These are phyloP conservation scores for Crotalus helleri DNA, from an alignment of 2,113 vertebrate species.

Conservation along the genomic window DNA sequence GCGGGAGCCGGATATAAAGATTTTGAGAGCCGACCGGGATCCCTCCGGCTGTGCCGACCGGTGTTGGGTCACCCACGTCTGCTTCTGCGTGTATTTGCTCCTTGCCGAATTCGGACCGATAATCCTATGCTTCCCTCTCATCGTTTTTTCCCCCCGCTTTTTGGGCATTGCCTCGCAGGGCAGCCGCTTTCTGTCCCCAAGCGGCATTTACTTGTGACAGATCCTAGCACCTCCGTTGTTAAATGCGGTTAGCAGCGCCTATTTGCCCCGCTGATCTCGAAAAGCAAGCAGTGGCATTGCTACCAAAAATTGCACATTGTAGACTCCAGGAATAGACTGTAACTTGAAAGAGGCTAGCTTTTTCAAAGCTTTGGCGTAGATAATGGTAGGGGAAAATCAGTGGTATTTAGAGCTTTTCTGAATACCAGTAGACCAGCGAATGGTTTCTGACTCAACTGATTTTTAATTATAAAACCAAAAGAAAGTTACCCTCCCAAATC, in stretches of 20 bases:
- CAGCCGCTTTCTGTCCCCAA: background rate
- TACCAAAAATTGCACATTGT: background rate
- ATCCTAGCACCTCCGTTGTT: background rate
- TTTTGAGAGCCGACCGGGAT: accelerated
- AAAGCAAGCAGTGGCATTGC: background rate
- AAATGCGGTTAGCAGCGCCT: background rate
- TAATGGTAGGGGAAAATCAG: background rate
- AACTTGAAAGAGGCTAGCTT: background rate
- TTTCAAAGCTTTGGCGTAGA: background rate
- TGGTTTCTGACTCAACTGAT: background rate
- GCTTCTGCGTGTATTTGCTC: background rate
- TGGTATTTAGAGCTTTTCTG: background rate
- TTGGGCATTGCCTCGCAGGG: background rate
- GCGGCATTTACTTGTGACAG: no score
- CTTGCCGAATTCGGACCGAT: background rate
- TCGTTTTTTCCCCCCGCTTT: background rate
- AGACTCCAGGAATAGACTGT: background rate
- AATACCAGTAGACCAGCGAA: background rate
- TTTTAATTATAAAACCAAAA: background rate
- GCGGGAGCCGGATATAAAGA: slow-evolving; percentile 23
- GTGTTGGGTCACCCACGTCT: background rate
- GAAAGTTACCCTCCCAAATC: background rate
- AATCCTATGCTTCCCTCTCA: background rate
- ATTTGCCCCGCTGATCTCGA: background rate
- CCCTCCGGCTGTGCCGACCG: accelerated